phyloP scores from a whole-genome alignment of 2,888 invertebrate genomes.

The Apodemia zela region DNA sequence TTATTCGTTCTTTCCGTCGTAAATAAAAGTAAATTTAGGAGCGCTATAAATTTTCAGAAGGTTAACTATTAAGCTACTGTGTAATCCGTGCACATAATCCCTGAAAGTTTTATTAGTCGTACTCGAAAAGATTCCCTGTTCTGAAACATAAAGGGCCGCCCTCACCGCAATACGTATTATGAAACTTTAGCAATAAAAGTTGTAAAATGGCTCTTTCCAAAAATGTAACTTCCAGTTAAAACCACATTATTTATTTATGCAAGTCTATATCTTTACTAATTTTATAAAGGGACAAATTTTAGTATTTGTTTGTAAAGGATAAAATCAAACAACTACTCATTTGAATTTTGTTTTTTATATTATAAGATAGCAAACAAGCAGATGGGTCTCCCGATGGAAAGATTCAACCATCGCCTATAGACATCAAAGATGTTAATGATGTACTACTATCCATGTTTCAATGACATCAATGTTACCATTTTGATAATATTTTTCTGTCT shows the following conservation, averaged over 20 bases:
- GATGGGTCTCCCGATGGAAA: too few species aligned
- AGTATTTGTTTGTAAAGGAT: too few species aligned
- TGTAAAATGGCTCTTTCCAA: conserved; percentile 3
- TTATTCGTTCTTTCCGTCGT: too few species aligned
- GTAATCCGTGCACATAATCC: background rate
- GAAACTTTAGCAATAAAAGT: conserved; percentile 7
- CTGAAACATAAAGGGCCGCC: background rate
- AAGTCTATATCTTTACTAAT: background rate
- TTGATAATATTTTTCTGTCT: too few species aligned
- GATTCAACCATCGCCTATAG: too few species aligned
- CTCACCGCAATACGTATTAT: conserved; percentile 1
- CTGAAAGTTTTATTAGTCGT: conserved; percentile 10
- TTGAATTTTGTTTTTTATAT: too few species aligned
- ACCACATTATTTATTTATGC: background rate
- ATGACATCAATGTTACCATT: too few species aligned
- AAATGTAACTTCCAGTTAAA: conserved; percentile 6
- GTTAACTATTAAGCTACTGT: background rate
- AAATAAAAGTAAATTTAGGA: background rate
- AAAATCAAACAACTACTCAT: too few species aligned
- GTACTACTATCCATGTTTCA: too few species aligned
- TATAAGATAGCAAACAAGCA: too few species aligned
- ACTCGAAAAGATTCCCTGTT: background rate
- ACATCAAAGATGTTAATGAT: too few species aligned
- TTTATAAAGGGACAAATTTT: background rate
- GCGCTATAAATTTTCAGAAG: background rate